These are phyloP conservation scores for Gallirallus australis DNA, from an alignment of 2,797 vertebrate genomes.

Conservation along the genomic window DNA sequence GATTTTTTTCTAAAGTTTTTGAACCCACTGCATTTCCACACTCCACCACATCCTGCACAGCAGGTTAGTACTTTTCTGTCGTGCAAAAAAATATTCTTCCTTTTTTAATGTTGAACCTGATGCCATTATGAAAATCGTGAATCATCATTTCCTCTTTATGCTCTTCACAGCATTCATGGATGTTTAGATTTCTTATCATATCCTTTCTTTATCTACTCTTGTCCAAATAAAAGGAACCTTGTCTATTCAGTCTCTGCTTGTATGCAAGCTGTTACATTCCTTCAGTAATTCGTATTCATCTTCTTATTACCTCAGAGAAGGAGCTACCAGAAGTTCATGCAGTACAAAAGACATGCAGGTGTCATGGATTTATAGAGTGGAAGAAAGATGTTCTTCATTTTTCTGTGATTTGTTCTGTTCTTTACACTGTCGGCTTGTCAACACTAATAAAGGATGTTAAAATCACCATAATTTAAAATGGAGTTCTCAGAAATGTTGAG, in stretches of 20 bases:
- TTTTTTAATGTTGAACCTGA: not conserved
- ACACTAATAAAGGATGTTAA: not conserved
- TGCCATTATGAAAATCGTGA: constrained; percentile 1
- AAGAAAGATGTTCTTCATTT: not conserved
- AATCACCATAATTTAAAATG: not conserved
- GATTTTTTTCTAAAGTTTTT: not conserved
- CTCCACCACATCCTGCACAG: not conserved
- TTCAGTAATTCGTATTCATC: not conserved
- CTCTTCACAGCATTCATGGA: not conserved
- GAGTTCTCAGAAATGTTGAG: not conserved
- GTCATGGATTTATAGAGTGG: not conserved
- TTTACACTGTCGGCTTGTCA: not conserved
- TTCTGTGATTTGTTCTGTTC: not conserved
- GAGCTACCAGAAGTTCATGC: not conserved
- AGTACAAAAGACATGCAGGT: not conserved
- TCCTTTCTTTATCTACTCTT: not conserved
- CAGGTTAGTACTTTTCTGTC: not conserved
- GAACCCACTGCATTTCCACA: not conserved
- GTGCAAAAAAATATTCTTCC: not conserved
- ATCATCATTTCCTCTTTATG: constrained; percentile 35
- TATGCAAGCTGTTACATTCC: not conserved
- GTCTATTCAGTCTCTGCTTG: not conserved
- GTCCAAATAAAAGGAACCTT: not conserved
- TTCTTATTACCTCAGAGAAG: not conserved
- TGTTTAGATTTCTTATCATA: constrained; percentile 10